Conservation (phyloP, 1,140 invertebrate species). For the Popillia japonica region DNA sequence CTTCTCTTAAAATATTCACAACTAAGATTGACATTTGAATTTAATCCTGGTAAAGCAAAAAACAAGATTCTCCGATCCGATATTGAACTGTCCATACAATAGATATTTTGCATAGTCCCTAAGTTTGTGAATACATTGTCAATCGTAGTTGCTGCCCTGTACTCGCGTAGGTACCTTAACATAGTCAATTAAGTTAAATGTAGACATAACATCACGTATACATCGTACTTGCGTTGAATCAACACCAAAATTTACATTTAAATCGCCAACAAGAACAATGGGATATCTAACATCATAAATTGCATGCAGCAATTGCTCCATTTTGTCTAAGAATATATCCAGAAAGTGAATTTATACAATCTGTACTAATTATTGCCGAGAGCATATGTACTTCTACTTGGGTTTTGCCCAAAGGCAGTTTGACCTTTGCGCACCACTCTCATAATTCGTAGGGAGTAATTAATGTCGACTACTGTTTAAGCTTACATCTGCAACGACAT, state of each 20-base stretch:
- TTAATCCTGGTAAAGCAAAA: neutral
- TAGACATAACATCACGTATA: conserved; percentile 4
- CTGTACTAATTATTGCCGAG: too few relatives aligned
- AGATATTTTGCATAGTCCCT: neutral
- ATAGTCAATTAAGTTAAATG: neutral
- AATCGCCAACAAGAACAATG: conserved; percentile 4
- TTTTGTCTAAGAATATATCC: too few relatives aligned
- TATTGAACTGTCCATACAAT: neutral
- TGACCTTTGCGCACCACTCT: too few relatives aligned
- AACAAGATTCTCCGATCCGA: neutral
- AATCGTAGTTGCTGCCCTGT: conserved; percentile 18
- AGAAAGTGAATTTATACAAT: too few relatives aligned
- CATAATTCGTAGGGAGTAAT: too few relatives aligned
- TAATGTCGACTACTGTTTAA: too few relatives aligned
- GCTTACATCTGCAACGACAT: too few relatives aligned
- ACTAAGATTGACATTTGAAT: neutral
- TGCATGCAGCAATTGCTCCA: neutral
- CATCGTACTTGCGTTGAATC: neutral
- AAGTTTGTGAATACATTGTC: conserved; percentile 21
- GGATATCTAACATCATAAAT: neutral
- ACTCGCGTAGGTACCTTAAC: conserved; percentile 7
- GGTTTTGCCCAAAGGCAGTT: too few relatives aligned
- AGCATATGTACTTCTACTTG: too few relatives aligned
- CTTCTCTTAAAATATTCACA: neutral
- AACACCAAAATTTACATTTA: neutral